Evolutionary conservation across 2,113 vertebrate genomes (phyloP).

Genomic region (Corythornis vintsioides): DNA sequence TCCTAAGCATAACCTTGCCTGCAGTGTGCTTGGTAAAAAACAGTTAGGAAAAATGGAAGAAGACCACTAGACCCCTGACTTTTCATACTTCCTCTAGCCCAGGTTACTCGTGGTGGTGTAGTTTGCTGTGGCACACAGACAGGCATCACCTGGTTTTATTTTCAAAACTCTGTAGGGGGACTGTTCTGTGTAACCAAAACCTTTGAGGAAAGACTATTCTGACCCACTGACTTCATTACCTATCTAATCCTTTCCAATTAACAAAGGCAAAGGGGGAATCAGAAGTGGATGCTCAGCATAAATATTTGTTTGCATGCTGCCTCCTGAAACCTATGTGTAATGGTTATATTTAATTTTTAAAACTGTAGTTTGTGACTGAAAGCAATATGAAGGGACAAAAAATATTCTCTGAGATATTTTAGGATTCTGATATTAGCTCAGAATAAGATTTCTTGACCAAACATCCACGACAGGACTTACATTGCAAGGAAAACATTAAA

Average conservation of each 20-base stretch:
- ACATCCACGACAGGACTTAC: neutral
- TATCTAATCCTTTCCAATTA: neutral
- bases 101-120: neutral
- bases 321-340: neutral
- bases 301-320: neutral
- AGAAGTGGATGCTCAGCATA: neutral
- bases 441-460: neutral
- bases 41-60: neutral
- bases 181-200: neutral
- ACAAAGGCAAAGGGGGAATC: neutral
- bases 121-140: neutral
- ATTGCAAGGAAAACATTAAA: neutral
- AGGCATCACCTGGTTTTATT: neutral
- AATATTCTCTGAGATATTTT: neutral
- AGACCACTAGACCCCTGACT: neutral
- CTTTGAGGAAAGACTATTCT: neutral
- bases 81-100: neutral
- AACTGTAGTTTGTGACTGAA: neutral
- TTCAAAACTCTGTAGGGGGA: neutral
- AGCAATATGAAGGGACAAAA: neutral
- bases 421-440: conserved; percentile 10
- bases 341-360: neutral
- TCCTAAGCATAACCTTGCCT: neutral
- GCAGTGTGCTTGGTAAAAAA: neutral
- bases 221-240: neutral